phyloP scores from a whole-genome alignment of 2,113 vertebrate species.

The Anhinga anhinga region DNA sequence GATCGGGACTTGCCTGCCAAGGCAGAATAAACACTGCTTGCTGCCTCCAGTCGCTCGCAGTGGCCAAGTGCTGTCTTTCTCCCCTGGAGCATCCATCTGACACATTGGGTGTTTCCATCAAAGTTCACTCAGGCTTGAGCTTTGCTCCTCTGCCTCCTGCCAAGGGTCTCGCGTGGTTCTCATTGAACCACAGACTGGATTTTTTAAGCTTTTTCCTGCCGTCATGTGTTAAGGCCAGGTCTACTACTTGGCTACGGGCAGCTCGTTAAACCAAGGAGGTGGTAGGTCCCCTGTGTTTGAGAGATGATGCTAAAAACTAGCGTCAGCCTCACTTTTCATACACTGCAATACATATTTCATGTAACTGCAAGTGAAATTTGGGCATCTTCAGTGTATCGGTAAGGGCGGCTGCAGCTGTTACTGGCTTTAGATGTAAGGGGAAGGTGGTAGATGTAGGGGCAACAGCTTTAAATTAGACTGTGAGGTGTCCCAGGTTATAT shows the following conservation, averaged over 20 bases:
- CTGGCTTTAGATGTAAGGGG: neutral
- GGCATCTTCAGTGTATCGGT: neutral
- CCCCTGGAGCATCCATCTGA: neutral
- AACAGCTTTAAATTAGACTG: neutral
- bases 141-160: neutral
- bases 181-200: neutral
- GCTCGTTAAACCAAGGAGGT: neutral
- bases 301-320: neutral
- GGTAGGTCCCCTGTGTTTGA: neutral
- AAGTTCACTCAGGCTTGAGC: neutral
- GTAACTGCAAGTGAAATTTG: neutral
- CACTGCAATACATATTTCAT: neutral
- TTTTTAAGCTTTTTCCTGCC: neutral
- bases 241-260: neutral
- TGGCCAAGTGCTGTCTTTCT: neutral
- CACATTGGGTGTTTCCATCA: neutral
- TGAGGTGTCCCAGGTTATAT: accelerated
- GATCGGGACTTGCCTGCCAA: neutral
- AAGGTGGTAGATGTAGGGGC: neutral
- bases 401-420: neutral
- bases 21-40: neutral
- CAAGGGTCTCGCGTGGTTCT: accelerated
- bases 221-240: neutral
- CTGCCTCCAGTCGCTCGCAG: neutral
- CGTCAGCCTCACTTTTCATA: accelerated